A percentile compares a stretch with the other conserved stretches of the same genome.
Evolutionary conservation across 2,797 vertebrate genomes (phyloP).

Genomic region (Ibycter americanus): DNA sequence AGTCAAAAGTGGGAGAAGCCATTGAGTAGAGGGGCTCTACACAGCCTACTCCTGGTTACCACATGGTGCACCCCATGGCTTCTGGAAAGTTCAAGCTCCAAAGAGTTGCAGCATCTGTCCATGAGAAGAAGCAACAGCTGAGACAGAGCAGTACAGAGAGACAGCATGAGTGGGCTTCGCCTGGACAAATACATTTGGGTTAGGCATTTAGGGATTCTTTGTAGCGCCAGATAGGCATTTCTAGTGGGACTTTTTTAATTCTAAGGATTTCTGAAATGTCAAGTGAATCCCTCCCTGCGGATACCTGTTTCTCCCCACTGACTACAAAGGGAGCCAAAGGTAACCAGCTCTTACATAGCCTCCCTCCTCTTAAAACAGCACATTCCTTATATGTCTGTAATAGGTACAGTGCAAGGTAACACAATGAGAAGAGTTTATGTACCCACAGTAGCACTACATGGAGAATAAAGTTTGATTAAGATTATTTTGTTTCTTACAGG

Average conservation of each 20-base stretch:
- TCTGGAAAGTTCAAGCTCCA: background rate
- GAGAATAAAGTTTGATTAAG: background rate
- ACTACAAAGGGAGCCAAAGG: background rate
- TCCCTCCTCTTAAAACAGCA: background rate
- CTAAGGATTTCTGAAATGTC: background rate
- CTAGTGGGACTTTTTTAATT: background rate
- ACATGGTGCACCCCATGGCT: accelerated
- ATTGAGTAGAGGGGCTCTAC: background rate
- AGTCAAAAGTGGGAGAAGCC: background rate
- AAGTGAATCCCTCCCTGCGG: background rate
- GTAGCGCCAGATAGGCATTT: background rate
- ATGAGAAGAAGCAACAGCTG: background rate
- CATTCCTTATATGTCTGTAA: background rate
- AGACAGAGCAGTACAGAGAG: background rate
- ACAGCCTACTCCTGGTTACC: background rate
- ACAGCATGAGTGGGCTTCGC: accelerated
- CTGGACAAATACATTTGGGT: background rate
- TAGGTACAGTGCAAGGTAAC: background rate
- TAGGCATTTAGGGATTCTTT: background rate
- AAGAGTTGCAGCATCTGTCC: background rate
- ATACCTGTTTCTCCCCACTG: background rate
- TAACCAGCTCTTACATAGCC: background rate
- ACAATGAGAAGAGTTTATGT: background rate
- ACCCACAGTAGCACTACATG: background rate
- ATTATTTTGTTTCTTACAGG: background rate